Base-by-base conservation (phyloP, 2,113 vertebrate genomes). In the Megaceryle torquata region DNA sequence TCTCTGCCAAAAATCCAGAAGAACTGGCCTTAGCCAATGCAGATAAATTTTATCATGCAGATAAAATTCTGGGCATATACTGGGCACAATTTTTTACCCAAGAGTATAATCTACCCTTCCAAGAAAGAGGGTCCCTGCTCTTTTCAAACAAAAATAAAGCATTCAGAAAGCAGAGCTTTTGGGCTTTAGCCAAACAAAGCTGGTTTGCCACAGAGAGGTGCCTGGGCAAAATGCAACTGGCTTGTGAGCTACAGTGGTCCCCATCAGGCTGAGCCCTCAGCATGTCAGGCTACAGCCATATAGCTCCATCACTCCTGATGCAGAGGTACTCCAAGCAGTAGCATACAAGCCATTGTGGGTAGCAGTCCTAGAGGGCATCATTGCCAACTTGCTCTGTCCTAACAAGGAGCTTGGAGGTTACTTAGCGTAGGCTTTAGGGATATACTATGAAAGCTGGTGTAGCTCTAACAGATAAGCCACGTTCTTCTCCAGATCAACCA, bases 341-440 rank as follows among this genome's bases (percentile, higher is more conserved):
- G 67, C 19, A 26, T 14, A 59, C 3, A 4, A 51, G 31, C 50
- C 90, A 37, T 8, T 39, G 39, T 41, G 70, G 60, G 41, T 18
- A 46, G 46, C 1, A 1, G 37, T 22, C n/a, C 76, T 91, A 72
- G 21, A 57, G 35, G 33, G 37, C 20, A 35, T 20, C 0, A 0
- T 6, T 61, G 25, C 51, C 20, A 41, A 71, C 12, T 57, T 26
- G 20, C 63, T 71, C 61, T 63, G 41, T 48, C 76, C 37, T 89
- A 63, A 63, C 0, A 2, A 89, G 46, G 56, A 75, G 8, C 16
- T 37, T 37, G 22, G 9, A 9, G 3, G 11, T 41, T 39, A 35
- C 15, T 41, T 43, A 51, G 33, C 2, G 2, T 25, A 70, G 44
- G 14, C 13, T 48, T 59, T 76, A 54, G 63, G 43, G 15, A 50